These are phyloP conservation scores for Spinibarbus caldwelli DNA, from an alignment of 2,797 vertebrate genomes.

Conservation along the genomic window DNA sequence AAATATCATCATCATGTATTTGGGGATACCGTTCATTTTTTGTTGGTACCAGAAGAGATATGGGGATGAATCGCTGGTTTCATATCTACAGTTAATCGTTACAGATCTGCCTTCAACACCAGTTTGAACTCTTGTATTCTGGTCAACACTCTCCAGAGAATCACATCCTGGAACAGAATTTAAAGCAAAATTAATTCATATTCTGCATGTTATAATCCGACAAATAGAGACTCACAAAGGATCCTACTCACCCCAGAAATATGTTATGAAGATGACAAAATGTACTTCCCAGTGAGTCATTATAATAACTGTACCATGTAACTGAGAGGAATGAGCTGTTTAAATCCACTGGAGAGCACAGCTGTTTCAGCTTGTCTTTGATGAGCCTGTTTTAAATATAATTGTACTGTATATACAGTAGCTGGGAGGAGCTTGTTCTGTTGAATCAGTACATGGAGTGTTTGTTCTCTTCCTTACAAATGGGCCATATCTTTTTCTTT, in stretches of 20 bases:
- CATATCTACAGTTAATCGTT: constrained; percentile 50
- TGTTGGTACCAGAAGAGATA: constrained; percentile 64
- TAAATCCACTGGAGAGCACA: background rate
- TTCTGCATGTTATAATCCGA: background rate
- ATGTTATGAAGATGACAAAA: background rate
- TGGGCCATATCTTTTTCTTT: background rate
- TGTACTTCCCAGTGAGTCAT: background rate
- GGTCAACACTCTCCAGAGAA: constrained; percentile 49
- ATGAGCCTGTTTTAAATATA: background rate
- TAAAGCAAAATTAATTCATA: background rate
- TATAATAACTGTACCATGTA: background rate
- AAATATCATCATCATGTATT: constrained; percentile 41
- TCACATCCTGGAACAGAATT: constrained; percentile 37
- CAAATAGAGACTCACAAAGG: background rate
- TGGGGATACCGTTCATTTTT: constrained; percentile 23
- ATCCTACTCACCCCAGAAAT: constrained; percentile 22
- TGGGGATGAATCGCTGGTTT: background rate
- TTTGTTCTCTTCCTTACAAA: background rate
- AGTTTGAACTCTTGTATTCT: constrained; percentile 35
- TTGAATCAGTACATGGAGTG: background rate
- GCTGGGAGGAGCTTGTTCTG: constrained; percentile 26
- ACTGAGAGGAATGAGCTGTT: background rate
- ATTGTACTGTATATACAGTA: background rate
- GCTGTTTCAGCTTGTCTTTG: background rate
- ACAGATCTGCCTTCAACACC: constrained; percentile 41